phyloP scores from a whole-genome alignment of 2,888 invertebrate genomes.

The Lottia gigantea region DNA sequence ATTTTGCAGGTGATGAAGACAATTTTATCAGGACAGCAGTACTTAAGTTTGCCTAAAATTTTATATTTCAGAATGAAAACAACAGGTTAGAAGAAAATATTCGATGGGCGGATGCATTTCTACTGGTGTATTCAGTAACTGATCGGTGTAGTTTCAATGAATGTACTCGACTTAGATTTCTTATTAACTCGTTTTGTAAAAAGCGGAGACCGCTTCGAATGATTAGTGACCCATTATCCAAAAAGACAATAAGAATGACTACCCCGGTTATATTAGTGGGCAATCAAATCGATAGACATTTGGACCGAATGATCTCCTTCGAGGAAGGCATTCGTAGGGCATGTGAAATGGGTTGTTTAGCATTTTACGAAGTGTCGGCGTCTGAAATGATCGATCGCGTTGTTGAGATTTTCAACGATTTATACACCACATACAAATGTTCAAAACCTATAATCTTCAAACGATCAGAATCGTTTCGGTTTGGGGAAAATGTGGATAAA shows the following conservation, averaged over 20 bases:
- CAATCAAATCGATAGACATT: constrained; percentile 82
- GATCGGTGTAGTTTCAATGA: constrained; percentile 84
- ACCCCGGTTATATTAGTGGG: constrained; percentile 82
- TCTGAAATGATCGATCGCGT: constrained; percentile 87
- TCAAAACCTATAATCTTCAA: constrained; percentile 15
- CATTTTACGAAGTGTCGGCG: constrained; percentile 86
- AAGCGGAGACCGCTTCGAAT: constrained; percentile 29
- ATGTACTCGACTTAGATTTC: constrained; percentile 55
- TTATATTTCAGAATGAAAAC: constrained; percentile 48
- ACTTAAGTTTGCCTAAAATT: too few relatives aligned
- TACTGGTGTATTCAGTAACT: constrained; percentile 87
- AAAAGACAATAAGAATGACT: constrained; percentile 28
- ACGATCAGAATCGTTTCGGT: background rate
- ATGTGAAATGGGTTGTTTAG: constrained; percentile 66
- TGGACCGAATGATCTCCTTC: constrained; percentile 78
- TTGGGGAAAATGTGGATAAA: background rate
- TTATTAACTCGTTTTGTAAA: constrained; percentile 61
- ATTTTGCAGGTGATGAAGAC: too few relatives aligned
- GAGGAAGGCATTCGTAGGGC: constrained; percentile 45
- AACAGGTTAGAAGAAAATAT: constrained; percentile 79
- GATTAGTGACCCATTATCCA: constrained; percentile 23
- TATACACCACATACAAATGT: constrained; percentile 36
- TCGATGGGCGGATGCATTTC: constrained; percentile 88
- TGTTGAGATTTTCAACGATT: constrained; percentile 72
- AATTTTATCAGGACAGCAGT: too few relatives aligned